phyloP scores from a whole-genome alignment of 2,888 invertebrate genomes.

The Polymixis flavicincta region DNA sequence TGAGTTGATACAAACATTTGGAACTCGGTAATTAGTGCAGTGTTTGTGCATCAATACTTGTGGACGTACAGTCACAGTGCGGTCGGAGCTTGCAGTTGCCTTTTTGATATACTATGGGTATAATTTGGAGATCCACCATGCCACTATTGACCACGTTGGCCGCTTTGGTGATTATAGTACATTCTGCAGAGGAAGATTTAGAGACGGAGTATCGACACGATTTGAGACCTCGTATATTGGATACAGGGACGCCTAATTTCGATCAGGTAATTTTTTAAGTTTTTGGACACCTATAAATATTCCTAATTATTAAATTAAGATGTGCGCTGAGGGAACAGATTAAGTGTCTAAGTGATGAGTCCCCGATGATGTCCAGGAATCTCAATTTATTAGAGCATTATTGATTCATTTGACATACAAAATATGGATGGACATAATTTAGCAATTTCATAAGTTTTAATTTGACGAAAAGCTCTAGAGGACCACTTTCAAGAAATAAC shows the following conservation, averaged over 20 bases:
- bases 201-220: conserved; percentile 79
- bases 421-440: not conserved
- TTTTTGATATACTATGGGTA: conserved; percentile 86
- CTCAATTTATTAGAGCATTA: not conserved
- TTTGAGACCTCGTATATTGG: conserved; percentile 78
- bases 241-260: conserved; percentile 75
- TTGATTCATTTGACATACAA: not conserved
- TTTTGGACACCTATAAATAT: not conserved
- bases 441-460: not conserved
- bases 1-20: conserved; percentile 50
- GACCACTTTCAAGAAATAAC: not conserved
- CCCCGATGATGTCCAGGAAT: not conserved
- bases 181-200: conserved; percentile 84
- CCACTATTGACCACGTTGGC: conserved; percentile 87
- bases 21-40: conserved; percentile 65
- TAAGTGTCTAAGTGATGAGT: not conserved
- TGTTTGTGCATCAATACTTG: conserved; percentile 68
- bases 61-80: conserved; percentile 64
- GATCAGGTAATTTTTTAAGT: conserved; percentile 77
- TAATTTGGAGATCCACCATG: conserved; percentile 82
- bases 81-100: conserved; percentile 61
- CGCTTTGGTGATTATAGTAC: conserved; percentile 87
- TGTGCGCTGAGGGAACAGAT: too few species aligned
- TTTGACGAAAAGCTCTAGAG: not conserved
- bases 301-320: not conserved